phyloP scores from a whole-genome alignment of 2,113 vertebrate species.

The Tonatia bakeri region DNA sequence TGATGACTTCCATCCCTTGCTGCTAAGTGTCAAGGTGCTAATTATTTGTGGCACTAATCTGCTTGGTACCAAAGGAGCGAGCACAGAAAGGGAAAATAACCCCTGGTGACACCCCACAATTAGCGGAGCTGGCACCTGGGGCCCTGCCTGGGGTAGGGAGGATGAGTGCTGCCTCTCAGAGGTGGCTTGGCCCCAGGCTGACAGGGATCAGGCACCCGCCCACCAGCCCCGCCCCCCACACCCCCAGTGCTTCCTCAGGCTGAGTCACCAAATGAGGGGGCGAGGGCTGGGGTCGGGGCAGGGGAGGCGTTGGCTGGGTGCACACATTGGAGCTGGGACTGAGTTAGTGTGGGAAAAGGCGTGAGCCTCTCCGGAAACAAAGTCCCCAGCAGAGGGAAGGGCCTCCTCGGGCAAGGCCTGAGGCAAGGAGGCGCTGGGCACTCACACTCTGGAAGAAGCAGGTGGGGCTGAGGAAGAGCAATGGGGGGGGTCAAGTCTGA shows the following conservation, averaged over 20 bases:
- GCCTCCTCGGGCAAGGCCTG: background rate
- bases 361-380: background rate
- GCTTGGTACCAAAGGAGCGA: slow-evolving; percentile 34
- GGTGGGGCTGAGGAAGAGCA: background rate
- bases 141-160: background rate
- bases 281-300: no score
- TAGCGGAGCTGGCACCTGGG: background rate
- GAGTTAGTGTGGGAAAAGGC: background rate
- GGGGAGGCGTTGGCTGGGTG: no score
- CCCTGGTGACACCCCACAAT: background rate
- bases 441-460: background rate
- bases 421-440: background rate
- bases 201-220: background rate
- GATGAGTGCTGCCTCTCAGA: background rate
- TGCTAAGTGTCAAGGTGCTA: slow-evolving; percentile 68
- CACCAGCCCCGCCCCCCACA: no score
- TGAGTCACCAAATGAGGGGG: background rate
- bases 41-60: slow-evolving; percentile 51
- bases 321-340: background rate
- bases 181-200: fast-evolving
- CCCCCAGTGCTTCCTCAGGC: background rate
- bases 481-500: background rate
- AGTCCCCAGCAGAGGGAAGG: background rate
- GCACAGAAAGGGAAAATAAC: background rate
- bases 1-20: background rate